Base-by-base conservation (phyloP, 2,113 vertebrate genomes). In the Gasterosteus nipponicus region DNA sequence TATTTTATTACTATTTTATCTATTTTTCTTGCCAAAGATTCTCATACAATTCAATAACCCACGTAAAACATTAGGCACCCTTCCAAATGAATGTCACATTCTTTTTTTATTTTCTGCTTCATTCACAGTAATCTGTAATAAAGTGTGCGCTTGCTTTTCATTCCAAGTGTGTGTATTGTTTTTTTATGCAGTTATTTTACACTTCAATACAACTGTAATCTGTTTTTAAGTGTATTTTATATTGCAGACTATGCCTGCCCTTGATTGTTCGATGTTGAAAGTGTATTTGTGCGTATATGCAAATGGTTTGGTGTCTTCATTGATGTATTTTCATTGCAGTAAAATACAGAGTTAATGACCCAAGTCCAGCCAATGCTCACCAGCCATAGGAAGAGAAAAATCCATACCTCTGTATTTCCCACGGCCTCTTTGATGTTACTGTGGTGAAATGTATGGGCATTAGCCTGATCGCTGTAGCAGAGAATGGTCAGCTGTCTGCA, bases 311-410 rank as follows among this genome's bases (percentile, higher is more conserved):
- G 53, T 68, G 70, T 66, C 22, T 16, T 31, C 2, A 22, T 11
- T 60, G 59, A 64, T 9, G 51, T 33, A 59, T 76, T 65, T 75
- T 61, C 64, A 60, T 35, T 16, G 54, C 68, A 66, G 16, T 75
- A 73, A 77, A 81, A 76, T 83, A 73, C 59, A 10, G 41, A 66
- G 75, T 58, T 82, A 86, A 84, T 88, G 81, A 86, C 44, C 71
- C 80, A 44, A 60, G 59, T 42, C 71, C 10, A 22, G 42, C 66
- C 49, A 73, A 73, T 76, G 73, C 33, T 87, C 70, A 73, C 42
- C 64, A 76, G 19, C 8, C 54, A 49, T 4, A 42, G 29, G 10
- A 38, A 26, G 9, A 53, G 42, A 31, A 54, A 38, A 77, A 73
- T 73, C 78, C 42, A 83, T 73, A 56, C 5, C 6, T n/a, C 16